Evolutionary conservation across 1,140 invertebrate species (phyloP).

Genomic region (Luehdorfia chinensis): DNA sequence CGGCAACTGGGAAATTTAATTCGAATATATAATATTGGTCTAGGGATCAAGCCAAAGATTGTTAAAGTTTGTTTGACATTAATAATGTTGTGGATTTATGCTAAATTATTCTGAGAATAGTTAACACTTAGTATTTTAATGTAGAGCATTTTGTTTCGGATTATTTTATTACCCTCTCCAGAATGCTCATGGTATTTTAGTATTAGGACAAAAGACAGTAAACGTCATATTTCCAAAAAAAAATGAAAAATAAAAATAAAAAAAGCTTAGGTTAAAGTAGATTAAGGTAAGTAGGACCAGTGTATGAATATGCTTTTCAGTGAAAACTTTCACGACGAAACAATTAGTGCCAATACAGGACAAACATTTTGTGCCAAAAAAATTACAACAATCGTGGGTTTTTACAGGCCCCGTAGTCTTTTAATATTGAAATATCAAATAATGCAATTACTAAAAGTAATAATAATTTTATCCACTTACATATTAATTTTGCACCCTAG

Average conservation of each 20-base stretch:
- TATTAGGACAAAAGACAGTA: constrained; percentile 59
- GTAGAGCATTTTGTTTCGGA: constrained; percentile 52
- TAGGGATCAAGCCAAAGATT: constrained; percentile 82
- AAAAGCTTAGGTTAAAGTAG: constrained; percentile 58
- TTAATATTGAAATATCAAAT: constrained; percentile 11
- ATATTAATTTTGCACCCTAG: constrained; percentile 69
- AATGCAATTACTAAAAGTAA: constrained; percentile 16
- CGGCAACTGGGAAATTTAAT: constrained; percentile 57
- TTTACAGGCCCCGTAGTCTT: constrained; percentile 1
- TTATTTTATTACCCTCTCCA: constrained; percentile 71
- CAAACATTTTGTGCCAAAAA: constrained; percentile 59
- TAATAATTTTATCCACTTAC: constrained; percentile 38
- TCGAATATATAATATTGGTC: constrained; percentile 74
- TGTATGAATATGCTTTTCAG: constrained; percentile 53
- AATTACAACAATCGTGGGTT: no score
- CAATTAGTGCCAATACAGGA: constrained; percentile 51
- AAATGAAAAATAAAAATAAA: constrained; percentile 52
- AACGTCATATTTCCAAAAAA: constrained; percentile 58
- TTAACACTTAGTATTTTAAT: constrained; percentile 58
- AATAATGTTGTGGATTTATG: constrained; percentile 76
- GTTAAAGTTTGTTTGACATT: constrained; percentile 80
- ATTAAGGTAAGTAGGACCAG: constrained; percentile 68
- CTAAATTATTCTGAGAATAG: constrained; percentile 74
- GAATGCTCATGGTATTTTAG: constrained; percentile 71
- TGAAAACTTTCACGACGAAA: constrained; percentile 37